A percentile compares a stretch with the other conserved stretches of the same genome.
Conservation (phyloP, 2,888 invertebrate species). For the Morinoia aosen region DNA sequence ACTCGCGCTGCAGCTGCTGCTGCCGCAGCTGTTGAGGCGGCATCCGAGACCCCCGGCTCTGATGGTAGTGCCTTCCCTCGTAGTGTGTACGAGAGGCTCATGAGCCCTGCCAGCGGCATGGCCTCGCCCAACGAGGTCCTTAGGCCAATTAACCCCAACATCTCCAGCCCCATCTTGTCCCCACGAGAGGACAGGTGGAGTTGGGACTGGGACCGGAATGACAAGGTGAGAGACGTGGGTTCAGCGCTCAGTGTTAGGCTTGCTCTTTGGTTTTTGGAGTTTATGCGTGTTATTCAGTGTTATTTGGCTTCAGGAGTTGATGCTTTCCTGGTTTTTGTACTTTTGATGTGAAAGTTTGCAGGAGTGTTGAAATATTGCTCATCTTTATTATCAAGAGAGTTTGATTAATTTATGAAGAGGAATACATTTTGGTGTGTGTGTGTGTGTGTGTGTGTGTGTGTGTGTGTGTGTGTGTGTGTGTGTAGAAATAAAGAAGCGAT, state of each 20-base stretch:
- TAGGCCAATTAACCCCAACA: conserved; percentile 67
- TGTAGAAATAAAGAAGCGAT: not conserved
- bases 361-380: too few relatives aligned
- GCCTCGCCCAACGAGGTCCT: conserved; percentile 65
- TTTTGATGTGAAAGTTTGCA: too few relatives aligned
- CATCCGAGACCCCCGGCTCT: conserved; percentile 61
- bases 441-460: too few relatives aligned
- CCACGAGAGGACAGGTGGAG: conserved; percentile 67
- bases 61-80: conserved; percentile 61
- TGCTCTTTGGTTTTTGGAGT: not conserved
- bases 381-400: too few relatives aligned
- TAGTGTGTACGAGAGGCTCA: conserved; percentile 63
- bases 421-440: not conserved
- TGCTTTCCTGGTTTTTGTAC: too few relatives aligned
- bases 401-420: not conserved
- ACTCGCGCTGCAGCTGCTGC: conserved; percentile 62
- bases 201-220: conserved; percentile 63
- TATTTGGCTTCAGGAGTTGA: too few relatives aligned
- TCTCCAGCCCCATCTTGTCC: conserved; percentile 66
- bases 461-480: too few relatives aligned
- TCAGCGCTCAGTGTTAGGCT: not conserved
- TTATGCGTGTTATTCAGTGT: not conserved
- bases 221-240: conserved; percentile 57
- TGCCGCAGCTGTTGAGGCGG: conserved; percentile 60
- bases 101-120: conserved; percentile 64